Conservation (phyloP, 2,113 vertebrate species). For the Lepidothrix coronata region DNA sequence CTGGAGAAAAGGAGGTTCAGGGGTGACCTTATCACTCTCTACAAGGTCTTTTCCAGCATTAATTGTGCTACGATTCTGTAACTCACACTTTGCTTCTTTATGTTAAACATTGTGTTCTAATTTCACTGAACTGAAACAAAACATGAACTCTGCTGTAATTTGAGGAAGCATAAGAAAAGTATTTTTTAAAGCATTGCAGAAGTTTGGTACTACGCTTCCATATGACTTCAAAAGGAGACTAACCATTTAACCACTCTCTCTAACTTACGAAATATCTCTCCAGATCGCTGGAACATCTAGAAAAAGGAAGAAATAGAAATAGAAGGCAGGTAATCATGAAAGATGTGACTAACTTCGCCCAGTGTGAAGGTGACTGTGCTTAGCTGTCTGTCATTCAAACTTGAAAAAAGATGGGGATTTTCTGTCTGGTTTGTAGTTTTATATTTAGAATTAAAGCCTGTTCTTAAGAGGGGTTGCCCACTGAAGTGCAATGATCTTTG, state of each 20-base stretch:
- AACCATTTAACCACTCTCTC: not conserved
- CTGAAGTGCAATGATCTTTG: not conserved
- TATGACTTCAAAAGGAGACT: not conserved
- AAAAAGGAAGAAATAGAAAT: not conserved
- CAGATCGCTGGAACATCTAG: not conserved
- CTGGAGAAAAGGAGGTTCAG: not conserved
- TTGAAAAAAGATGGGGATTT: not conserved
- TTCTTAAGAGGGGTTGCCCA: not conserved
- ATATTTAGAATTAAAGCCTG: not conserved
- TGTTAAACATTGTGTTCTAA: not conserved
- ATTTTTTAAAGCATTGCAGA: not conserved
- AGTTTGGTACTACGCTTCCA: not conserved
- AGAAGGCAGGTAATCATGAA: not conserved
- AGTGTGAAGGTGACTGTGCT: not conserved
- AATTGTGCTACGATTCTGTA: not conserved
- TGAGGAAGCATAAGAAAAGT: not conserved
- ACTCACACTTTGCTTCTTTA: not conserved
- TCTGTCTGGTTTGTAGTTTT: not conserved
- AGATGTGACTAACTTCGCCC: not conserved
- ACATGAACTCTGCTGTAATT: not conserved
- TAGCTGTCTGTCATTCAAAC: not conserved
- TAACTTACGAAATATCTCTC: not conserved
- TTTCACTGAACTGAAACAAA: not conserved
- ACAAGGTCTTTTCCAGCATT: not conserved
- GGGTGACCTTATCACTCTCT: fast-evolving